Evolutionary conservation across 2,797 vertebrate species (phyloP), one percentile per base, ranked within the genome.

Genomic region (Picus viridis): DNA sequence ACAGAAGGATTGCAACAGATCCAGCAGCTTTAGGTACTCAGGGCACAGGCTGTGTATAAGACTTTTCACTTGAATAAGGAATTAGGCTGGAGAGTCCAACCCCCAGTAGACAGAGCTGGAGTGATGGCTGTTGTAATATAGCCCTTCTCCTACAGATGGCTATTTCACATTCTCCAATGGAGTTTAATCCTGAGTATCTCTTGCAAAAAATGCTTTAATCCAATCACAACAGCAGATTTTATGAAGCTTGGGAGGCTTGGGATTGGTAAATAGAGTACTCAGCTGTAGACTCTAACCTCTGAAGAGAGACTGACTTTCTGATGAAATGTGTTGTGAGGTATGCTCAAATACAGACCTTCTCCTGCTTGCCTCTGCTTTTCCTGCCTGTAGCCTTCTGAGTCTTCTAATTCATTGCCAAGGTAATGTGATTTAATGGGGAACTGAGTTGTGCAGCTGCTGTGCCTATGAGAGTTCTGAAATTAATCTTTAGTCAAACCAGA

Each of bases 201-300:
- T 75, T 88, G 71, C 43, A 68, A 82, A 89, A 89, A 83, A 10
- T 7, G 9, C 62, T 92, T 88, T 78, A 88, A 91, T 94, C 77
- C 0, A 1, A 61, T 90, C 58, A 86, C 27, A 92, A 34, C 4
- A 79, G 62, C 20, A 15, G 23, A 30, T 93, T 67, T 74, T 65
- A 26, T 59, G 34, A 91, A 81, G 76, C 62, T 69, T 70, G 76
- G 69, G 64, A 39, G 27, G 29, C 27, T 82, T 89, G 59, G 54
- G 49, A 30, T 22, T 51, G 53, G 23, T 68, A 30, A 68, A 36
- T 16, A 57, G 51, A 41, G 22, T 39, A 63, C 23, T 29, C 61
- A 81, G 26, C 77, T 86, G 64, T 65, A 74, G 58, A 26, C 30
- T 57, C 54, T 47, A 58, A 61, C 41, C 83, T 89, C 74, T 65